Evolutionary conservation across 2,797 vertebrate species (phyloP).

Genomic region (Oreonectes daqikongensis): DNA sequence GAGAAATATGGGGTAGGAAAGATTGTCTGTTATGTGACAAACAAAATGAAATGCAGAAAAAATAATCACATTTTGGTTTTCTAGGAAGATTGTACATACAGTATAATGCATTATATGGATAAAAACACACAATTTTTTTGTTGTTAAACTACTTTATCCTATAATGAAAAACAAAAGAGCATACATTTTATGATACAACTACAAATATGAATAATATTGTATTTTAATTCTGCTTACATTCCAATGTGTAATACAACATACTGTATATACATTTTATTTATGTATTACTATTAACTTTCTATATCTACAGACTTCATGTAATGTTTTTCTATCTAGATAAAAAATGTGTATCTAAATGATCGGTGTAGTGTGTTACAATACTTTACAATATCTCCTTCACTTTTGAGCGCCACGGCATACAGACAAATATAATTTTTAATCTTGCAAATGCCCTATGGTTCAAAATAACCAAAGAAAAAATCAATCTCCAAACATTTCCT

Average conservation of each 20-base stretch:
- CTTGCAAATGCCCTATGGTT: constrained; percentile 2
- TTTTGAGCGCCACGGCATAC: neutral
- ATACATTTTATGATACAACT: too few relatives aligned
- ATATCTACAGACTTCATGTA: neutral
- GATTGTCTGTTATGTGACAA: neutral
- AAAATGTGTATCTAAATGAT: neutral
- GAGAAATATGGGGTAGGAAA: neutral
- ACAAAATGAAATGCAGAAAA: neutral
- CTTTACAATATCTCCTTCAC: neutral
- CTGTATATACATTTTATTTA: neutral
- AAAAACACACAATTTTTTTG: neutral
- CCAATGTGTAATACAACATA: too few relatives aligned
- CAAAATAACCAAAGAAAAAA: constrained; percentile 14
- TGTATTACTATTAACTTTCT: neutral
- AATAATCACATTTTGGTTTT: too few relatives aligned
- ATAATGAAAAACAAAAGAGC: neutral
- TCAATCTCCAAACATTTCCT: constrained; percentile 29
- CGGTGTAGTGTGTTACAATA: neutral
- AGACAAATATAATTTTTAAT: neutral
- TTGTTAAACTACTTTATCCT: neutral
- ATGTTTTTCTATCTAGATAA: neutral
- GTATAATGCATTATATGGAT: neutral
- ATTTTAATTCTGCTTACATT: too few relatives aligned
- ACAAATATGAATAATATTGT: too few relatives aligned
- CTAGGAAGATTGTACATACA: neutral